Evolutionary conservation across 2,113 vertebrate species (phyloP), one percentile per base, ranked within the genome.

Genomic region (Heterotis niloticus): DNA sequence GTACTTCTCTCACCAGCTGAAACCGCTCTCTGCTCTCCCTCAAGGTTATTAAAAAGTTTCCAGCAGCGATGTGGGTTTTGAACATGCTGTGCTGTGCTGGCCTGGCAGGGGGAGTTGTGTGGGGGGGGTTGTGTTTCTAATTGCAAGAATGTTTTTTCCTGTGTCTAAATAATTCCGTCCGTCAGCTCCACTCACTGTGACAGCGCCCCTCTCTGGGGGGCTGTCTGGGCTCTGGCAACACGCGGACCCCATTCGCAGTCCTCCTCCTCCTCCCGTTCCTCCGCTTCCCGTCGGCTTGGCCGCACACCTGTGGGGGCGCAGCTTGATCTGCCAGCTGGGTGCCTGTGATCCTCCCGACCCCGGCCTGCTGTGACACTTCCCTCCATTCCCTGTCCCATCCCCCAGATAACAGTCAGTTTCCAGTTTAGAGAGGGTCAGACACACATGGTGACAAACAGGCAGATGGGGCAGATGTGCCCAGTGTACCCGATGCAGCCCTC

Each of bases 1-100:
- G 76, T 65, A 54, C 80, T 77, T 81, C 74, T 56, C 54, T 77
- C 67, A 16, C 66, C 65, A 78, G 71, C 77, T 62, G 78, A 66
- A 24, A 11, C 23, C 11, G 34, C 18, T 11, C 18, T 66, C 14
- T n/a, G 23, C 10, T 66, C 64, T 66, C 29, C 62, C 54, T 80
- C 24, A 72, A 78, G 75, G 79, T 81, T 65, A 23, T 70, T 76
- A 44, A 76, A 57, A 20, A 72, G 66, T 78, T 64, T 69, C 67
- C 59, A 78, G 52, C 68, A 26, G 59, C 16, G 66, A 28, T 75
- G n/a, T 70, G 34, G 10, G 67, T 66, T 20, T 68, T 10, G 62
- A 14, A 44, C 59, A 62, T 72, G 20, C 54, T 26, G 29, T 26
- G 23, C 34, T 26, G 20, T 2, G 54, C 17, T 17, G 51, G 65